Percentiles rank a stretch among this genome's conserved stretches.
These are phyloP conservation scores for Fragariocoptes setiger DNA, from an alignment of 1,140 invertebrate genomes.

Conservation along the genomic window DNA sequence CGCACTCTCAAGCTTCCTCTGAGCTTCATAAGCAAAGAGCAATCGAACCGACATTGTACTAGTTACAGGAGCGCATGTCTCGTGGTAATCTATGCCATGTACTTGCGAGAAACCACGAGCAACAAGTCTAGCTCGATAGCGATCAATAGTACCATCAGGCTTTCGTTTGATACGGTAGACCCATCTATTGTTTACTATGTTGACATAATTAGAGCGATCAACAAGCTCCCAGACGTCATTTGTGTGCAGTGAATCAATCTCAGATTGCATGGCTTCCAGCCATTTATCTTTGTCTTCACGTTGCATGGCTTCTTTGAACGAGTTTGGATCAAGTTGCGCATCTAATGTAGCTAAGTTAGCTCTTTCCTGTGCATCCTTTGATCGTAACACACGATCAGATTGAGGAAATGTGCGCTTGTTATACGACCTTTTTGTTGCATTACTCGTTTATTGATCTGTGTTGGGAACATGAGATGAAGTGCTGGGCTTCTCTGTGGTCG, in stretches of 20 bases:
- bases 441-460: too few relatives aligned
- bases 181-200: background rate
- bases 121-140: constrained; percentile 5
- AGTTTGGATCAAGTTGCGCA: constrained; percentile 11
- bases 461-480: too few relatives aligned
- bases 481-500: too few relatives aligned
- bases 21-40: constrained; percentile 5
- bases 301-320: constrained; percentile 14
- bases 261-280: constrained; percentile 15
- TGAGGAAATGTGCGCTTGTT: too few relatives aligned
- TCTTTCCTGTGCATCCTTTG: too few relatives aligned
- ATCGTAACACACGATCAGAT: too few relatives aligned
- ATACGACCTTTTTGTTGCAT: too few relatives aligned
- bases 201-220: constrained; percentile 12
- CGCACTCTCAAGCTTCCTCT: too few relatives aligned
- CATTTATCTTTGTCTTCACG: constrained; percentile 13
- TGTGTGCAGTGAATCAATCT: constrained; percentile 14
- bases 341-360: too few relatives aligned
- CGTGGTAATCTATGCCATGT: constrained; percentile 11
- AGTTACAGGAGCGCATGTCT: constrained; percentile 12
- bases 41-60: constrained; percentile 9
- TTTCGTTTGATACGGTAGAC: too few relatives aligned
- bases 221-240: constrained; percentile 16
- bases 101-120: too few relatives aligned
- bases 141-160: background rate